Evolutionary conservation across 2,888 invertebrate species (phyloP).

Genomic region (Parasteatoda lunata): DNA sequence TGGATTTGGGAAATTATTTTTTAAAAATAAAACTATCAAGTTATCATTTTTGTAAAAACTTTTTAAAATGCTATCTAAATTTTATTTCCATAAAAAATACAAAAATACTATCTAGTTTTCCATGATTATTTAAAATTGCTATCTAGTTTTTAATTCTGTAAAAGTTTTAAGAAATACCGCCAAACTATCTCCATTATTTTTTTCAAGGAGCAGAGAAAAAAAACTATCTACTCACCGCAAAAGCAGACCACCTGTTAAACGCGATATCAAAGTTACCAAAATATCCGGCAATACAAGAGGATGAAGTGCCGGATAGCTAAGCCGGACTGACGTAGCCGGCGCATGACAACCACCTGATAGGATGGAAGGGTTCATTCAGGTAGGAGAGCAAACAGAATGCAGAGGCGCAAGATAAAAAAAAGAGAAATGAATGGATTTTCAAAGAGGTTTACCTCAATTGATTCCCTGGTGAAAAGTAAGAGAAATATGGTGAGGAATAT

Average conservation of each 20-base stretch:
- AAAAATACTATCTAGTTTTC: too few relatives aligned
- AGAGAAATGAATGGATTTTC: background rate
- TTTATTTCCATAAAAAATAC: too few relatives aligned
- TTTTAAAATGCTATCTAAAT: too few relatives aligned
- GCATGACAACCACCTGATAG: slow-evolving; percentile 60
- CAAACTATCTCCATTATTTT: too few relatives aligned
- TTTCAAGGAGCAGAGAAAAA: background rate
- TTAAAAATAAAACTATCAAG: too few relatives aligned
- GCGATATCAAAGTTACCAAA: background rate
- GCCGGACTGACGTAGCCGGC: slow-evolving; percentile 49
- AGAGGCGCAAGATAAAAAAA: slow-evolving; percentile 17
- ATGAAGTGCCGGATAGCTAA: slow-evolving; percentile 20
- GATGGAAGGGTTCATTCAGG: slow-evolving; percentile 65
- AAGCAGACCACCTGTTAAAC: slow-evolving; percentile 40
- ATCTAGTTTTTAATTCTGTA: too few relatives aligned
- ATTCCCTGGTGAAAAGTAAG: too few relatives aligned
- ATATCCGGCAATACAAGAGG: slow-evolving; percentile 10
- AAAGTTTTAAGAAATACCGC: too few relatives aligned
- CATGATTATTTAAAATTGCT: too few relatives aligned
- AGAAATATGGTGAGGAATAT: too few relatives aligned
- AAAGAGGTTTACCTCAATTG: background rate
- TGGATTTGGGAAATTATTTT: too few relatives aligned
- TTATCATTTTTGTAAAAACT: too few relatives aligned
- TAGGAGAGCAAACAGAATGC: slow-evolving; percentile 43
- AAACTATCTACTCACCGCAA: slow-evolving; percentile 13